Evolutionary conservation across 2,888 invertebrate genomes (phyloP), one percentile per base, ranked within the genome.

Genomic region (Cordylochernes scorpioides): DNA sequence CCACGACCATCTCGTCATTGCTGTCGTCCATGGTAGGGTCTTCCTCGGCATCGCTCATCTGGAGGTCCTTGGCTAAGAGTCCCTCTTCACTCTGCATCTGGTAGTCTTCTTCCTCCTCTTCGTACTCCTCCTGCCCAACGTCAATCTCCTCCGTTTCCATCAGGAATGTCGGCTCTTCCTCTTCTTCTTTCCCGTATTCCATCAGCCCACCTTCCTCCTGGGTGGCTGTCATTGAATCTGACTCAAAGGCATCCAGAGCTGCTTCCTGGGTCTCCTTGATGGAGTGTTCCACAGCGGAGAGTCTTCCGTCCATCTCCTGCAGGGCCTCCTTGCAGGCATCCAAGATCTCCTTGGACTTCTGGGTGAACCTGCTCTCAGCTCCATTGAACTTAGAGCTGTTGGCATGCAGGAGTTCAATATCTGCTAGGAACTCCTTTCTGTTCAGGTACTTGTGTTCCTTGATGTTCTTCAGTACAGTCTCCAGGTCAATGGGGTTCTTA

Each of bases 361-460:
- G 62, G 0, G 86, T 82, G 49, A 72, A 77, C 18, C 69, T 64
- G 2, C 82, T 82, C 31, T 74, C 74, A 29, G 67, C 64, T 1
- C 91, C 88, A 54, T 94, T 94, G 54, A 86, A 94, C 22, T 68
- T 63, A 34, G 69, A 65, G 47, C 88, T 80, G 55, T 94, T 94
- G 45, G 69, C 64, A 9, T 71, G 64, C 39, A 97, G 69, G 36
- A 86, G 64, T 46, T 82, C 72, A 14, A 94, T 67, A 49, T 97
- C 94, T 1, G 63, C 62, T 22, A 82, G 52, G 52, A 91, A 94
- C 43, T 80, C 77, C n/a, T 68, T 67, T 1, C 88, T 65, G 36
- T 68, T 75, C 50, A 80, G 80, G 53, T 99, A 97, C 45, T 75
- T 73, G 52, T 88, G 80, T 16, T 71, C 41, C 38, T 57, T 54